phyloP scores from a whole-genome alignment of 1,140 invertebrate genomes.

The Globodera rostochiensis region DNA sequence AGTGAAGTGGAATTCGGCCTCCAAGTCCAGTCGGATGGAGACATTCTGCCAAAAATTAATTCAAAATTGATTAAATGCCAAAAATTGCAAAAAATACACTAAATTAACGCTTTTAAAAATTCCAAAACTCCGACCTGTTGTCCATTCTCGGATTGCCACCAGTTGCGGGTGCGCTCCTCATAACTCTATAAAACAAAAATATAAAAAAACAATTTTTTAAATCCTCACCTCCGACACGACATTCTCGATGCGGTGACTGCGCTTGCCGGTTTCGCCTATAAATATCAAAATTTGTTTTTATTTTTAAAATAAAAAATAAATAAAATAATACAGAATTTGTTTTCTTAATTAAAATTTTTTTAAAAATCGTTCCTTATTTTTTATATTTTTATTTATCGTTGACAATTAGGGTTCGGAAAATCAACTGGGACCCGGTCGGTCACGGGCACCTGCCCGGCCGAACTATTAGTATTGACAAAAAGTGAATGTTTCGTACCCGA shows the following conservation, averaged over 20 bases:
- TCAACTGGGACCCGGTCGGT: no score
- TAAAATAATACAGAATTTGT: no score
- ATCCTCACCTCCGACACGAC: slow-evolving; percentile 75
- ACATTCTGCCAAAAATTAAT: slow-evolving; percentile 71
- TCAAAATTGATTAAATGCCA: slow-evolving; percentile 23
- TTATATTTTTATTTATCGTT: no score
- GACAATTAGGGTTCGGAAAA: no score
- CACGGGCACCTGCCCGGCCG: no score
- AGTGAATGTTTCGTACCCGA: slow-evolving; percentile 50
- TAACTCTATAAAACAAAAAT: slow-evolving; percentile 63
- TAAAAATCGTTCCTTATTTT: no score
- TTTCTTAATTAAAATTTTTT: no score
- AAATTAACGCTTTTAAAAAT: slow-evolving; percentile 13
- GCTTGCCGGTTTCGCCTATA: slow-evolving; percentile 3
- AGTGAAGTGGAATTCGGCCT: slow-evolving; percentile 96
- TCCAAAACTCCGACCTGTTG: slow-evolving; percentile 40
- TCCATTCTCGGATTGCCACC: slow-evolving; percentile 96
- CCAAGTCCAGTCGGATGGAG: slow-evolving; percentile 84
- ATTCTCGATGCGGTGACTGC: slow-evolving; percentile 83
- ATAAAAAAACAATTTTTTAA: not conserved
- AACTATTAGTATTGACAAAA: no score
- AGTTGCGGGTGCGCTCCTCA: slow-evolving; percentile 72
- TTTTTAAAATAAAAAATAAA: no score
- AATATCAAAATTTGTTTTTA: not conserved
- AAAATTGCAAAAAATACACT: not conserved